Conservation (phyloP, 2,113 vertebrate species). For the Numenius arquata region DNA sequence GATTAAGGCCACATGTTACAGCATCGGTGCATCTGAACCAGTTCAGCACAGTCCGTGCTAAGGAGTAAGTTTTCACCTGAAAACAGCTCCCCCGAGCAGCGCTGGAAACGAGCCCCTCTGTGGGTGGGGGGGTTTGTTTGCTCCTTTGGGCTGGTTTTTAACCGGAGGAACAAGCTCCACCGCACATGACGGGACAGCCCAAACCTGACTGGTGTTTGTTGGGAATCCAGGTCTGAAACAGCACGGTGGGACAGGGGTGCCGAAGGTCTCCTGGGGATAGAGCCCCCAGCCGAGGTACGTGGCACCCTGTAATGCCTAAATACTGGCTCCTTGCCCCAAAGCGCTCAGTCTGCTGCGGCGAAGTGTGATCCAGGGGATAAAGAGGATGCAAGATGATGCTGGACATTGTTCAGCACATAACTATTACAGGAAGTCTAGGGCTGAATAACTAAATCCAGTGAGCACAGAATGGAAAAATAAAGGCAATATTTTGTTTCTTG, state of each 20-base stretch:
- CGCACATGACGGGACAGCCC: background rate
- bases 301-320: background rate
- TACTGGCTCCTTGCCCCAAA: background rate
- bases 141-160: background rate
- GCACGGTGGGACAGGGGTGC: accelerated
- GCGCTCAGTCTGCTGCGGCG: background rate
- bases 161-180: background rate
- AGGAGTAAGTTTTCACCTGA: background rate
- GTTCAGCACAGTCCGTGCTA: background rate
- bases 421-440: background rate
- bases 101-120: background rate
- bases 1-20: constrained; percentile 53
- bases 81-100: background rate
- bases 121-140: background rate
- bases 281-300: background rate
- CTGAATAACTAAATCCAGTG: background rate
- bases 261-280: background rate
- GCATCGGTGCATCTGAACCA: background rate
- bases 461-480: background rate
- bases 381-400: background rate
- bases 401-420: background rate
- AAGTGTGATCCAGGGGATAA: background rate
- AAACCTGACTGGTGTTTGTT: background rate
- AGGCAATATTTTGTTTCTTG: background rate
- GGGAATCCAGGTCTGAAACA: background rate